Evolutionary conservation across 2,797 vertebrate species (phyloP).

Genomic region (Premnoplex brunnescens): DNA sequence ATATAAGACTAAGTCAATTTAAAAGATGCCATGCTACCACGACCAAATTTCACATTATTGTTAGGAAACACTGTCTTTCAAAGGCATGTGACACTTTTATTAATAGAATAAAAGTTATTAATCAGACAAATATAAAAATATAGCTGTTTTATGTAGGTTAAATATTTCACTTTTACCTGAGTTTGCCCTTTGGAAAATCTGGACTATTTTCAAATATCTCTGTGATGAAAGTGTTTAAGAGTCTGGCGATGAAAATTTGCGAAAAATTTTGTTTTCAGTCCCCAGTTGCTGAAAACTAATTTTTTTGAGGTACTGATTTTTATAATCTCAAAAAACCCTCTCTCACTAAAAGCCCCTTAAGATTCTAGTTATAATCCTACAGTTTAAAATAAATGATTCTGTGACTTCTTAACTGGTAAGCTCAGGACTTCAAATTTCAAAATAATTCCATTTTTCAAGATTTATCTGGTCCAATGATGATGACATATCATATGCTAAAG

Average conservation of each 20-base stretch:
- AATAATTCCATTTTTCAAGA: not conserved
- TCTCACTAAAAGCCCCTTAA: fast-evolving
- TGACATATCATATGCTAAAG: not conserved
- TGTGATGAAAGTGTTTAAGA: not conserved
- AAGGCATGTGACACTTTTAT: not conserved
- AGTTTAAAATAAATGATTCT: not conserved
- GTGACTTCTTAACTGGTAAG: not conserved
- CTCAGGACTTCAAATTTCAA: not conserved
- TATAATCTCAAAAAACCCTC: fast-evolving
- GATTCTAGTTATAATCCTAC: not conserved
- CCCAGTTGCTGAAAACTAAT: not conserved
- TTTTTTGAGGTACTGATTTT: not conserved
- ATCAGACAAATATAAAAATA: not conserved
- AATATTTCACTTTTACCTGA: not conserved
- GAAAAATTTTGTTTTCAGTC: not conserved
- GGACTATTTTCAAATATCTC: not conserved
- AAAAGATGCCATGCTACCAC: not conserved
- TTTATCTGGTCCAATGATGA: not conserved
- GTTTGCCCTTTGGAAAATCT: not conserved
- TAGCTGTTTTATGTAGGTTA: not conserved
- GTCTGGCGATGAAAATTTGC: not conserved
- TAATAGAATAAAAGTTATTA: not conserved
- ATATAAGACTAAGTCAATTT: not conserved
- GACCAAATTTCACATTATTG: not conserved
- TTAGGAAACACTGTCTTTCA: not conserved